Percentiles rank a stretch among this genome's conserved stretches.
phyloP scores from a whole-genome alignment of 2,113 vertebrate species.

The Istiophorus platypterus region DNA sequence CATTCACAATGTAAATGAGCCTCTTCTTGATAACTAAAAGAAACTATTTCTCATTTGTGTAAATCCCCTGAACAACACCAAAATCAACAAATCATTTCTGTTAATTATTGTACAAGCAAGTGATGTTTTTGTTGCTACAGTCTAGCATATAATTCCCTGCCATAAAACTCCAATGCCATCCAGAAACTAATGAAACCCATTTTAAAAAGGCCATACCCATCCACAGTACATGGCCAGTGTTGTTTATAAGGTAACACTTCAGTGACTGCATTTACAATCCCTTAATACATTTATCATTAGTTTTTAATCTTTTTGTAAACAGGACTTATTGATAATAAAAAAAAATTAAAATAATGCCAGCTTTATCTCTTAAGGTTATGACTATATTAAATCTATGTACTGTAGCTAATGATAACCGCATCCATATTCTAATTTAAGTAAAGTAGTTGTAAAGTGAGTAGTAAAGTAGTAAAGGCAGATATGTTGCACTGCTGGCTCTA shows the following conservation, averaged over 20 bases:
- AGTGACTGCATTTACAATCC: neutral
- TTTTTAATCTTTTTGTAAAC: neutral
- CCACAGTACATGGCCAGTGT: no score
- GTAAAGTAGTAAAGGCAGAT: neutral
- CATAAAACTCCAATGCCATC: neutral
- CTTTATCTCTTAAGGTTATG: neutral
- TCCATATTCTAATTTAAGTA: neutral
- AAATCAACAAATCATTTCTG: neutral
- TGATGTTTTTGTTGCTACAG: neutral
- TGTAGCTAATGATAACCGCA: neutral
- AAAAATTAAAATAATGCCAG: neutral
- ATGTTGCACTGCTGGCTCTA: neutral
- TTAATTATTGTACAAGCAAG: neutral
- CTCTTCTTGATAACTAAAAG: neutral
- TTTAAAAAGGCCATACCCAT: neutral
- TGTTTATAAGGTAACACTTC: conserved; percentile 1
- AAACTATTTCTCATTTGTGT: neutral
- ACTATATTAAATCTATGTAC: neutral
- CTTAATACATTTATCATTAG: neutral
- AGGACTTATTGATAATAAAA: neutral
- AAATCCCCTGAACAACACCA: neutral
- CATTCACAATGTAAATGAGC: neutral
- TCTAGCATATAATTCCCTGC: neutral
- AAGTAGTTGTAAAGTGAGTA: neutral
- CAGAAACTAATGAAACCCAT: neutral